Conservation (phyloP, 2,113 vertebrate genomes). For the Phycodurus eques region DNA sequence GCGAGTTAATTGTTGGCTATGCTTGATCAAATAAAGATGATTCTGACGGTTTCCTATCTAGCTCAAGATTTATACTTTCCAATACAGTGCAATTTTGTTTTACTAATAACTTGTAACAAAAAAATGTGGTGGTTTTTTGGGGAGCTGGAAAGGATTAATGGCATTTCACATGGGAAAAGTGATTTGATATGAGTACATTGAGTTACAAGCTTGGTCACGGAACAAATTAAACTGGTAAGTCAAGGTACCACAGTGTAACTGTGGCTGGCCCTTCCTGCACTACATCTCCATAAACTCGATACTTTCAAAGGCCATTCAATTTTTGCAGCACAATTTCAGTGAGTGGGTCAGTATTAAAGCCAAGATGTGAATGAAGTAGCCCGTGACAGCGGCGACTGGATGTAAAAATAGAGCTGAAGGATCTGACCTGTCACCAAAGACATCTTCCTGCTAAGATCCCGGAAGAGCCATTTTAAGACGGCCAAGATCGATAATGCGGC, state of each 20-base stretch:
- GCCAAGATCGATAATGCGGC: constrained; percentile 42
- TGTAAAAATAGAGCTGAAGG: constrained; percentile 56
- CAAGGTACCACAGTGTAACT: not conserved
- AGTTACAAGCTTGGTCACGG: no score
- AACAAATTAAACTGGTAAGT: no score
- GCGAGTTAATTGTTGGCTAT: no score
- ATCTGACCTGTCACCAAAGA: constrained; percentile 50
- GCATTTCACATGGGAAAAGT: no score
- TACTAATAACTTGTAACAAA: no score
- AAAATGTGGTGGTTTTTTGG: no score
- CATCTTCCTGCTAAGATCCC: constrained; percentile 44
- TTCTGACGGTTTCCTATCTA: no score
- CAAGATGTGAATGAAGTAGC: not conserved
- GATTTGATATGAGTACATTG: no score
- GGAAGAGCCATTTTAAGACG: constrained; percentile 40
- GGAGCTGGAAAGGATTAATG: no score
- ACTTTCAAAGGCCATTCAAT: not conserved
- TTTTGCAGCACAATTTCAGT: not conserved
- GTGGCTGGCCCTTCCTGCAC: not conserved
- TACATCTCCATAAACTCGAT: not conserved
- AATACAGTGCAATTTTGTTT: no score
- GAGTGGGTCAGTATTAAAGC: not conserved
- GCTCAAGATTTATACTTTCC: no score
- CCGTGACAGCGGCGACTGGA: constrained; percentile 7
- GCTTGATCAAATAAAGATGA: no score